Conservation (phyloP, 2,888 invertebrate genomes). For the Cyclophora punctaria region DNA sequence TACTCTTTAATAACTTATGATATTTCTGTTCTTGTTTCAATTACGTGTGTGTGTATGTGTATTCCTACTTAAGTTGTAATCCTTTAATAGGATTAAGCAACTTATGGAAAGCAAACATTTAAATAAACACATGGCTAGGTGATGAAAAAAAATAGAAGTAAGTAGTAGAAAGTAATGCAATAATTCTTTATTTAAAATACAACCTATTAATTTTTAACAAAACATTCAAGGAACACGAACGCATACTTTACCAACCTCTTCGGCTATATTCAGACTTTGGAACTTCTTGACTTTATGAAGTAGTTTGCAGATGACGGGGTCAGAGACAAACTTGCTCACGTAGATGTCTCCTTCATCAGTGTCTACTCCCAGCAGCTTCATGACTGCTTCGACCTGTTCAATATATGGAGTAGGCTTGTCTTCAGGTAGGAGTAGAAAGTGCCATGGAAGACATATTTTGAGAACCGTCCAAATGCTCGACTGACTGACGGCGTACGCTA, state of each 20-base stretch:
- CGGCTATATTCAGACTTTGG: slow-evolving; percentile 40
- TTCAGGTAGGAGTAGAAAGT: slow-evolving; percentile 49
- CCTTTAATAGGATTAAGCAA: too few relatives aligned
- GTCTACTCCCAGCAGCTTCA: slow-evolving; percentile 44
- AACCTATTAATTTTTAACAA: background rate
- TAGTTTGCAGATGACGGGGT: slow-evolving; percentile 46
- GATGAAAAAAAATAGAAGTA: slow-evolving; percentile 74
- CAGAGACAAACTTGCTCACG: slow-evolving; percentile 47
- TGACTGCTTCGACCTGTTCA: slow-evolving; percentile 35
- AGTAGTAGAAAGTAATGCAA: too few relatives aligned
- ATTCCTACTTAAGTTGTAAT: too few relatives aligned
- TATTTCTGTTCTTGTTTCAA: too few relatives aligned
- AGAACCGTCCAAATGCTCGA: slow-evolving; percentile 57
- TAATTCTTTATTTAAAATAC: background rate
- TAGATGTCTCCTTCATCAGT: slow-evolving; percentile 58
- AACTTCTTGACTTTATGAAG: slow-evolving; percentile 58
- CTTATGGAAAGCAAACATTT: too few relatives aligned
- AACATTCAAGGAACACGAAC: slow-evolving; percentile 8
- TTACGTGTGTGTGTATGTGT: too few relatives aligned
- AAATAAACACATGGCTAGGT: slow-evolving; percentile 76
- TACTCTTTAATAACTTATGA: too few relatives aligned
- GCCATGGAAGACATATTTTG: slow-evolving; percentile 57
- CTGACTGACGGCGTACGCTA: slow-evolving; percentile 52
- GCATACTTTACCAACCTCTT: slow-evolving; percentile 37
- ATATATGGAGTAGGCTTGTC: slow-evolving; percentile 38